Evolutionary conservation across 2,113 vertebrate genomes (phyloP).

Genomic region (Bettongia penicillata): DNA sequence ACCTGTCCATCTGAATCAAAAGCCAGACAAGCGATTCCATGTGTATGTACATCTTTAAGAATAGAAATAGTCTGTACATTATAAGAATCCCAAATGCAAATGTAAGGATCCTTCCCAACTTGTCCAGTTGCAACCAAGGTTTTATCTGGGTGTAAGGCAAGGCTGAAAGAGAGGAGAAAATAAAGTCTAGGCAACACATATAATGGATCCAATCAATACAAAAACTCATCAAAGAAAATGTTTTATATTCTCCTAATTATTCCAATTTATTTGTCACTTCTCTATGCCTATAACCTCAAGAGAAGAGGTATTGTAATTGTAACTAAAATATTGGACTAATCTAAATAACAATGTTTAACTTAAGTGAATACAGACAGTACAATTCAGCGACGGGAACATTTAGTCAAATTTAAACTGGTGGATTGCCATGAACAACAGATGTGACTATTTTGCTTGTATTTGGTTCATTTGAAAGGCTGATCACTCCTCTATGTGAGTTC

Average conservation of each 20-base stretch:
- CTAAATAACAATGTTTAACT: slow-evolving; percentile 45
- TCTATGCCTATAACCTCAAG: slow-evolving; percentile 32
- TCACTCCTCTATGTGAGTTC: background rate
- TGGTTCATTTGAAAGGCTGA: slow-evolving; percentile 29
- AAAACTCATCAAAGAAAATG: slow-evolving; percentile 32
- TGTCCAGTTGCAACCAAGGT: slow-evolving; percentile 96
- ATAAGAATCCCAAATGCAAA: slow-evolving; percentile 97
- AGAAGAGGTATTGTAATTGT: slow-evolving; percentile 16
- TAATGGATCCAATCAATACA: background rate
- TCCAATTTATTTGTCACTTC: slow-evolving; percentile 57
- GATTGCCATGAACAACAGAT: slow-evolving; percentile 30
- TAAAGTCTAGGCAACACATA: slow-evolving; percentile 40
- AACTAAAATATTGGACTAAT: background rate
- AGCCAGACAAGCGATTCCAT: slow-evolving; percentile 95
- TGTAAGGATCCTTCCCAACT: slow-evolving; percentile 96
- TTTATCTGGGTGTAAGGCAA: slow-evolving; percentile 96
- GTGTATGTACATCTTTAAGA: slow-evolving; percentile 95
- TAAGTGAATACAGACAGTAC: slow-evolving; percentile 17
- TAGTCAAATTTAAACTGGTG: slow-evolving; percentile 49
- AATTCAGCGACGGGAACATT: background rate
- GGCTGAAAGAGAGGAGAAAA: slow-evolving; percentile 84
- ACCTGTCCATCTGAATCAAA: slow-evolving; percentile 98
- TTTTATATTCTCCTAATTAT: slow-evolving; percentile 18
- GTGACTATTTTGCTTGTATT: slow-evolving; percentile 36
- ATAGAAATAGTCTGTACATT: slow-evolving; percentile 93